Evolutionary conservation across 23 tunicate species (phyloP).

Genomic region (Clavelina lepadiformis): DNA sequence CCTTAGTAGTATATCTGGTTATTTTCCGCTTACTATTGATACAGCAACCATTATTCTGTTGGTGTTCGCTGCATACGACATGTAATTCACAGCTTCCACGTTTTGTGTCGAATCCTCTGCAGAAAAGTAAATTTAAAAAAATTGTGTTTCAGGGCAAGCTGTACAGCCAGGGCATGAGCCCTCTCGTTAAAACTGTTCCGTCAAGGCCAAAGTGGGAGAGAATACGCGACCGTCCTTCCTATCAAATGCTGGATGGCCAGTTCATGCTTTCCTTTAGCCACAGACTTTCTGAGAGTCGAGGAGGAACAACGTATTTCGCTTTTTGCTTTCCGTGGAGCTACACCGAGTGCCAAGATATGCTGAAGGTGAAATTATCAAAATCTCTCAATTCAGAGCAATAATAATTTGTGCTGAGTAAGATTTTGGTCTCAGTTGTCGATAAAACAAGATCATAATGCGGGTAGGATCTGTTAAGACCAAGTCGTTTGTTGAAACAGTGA

Average conservation of each 20-base stretch:
- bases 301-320: slow-evolving; percentile 90
- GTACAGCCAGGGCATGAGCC: slow-evolving; percentile 96
- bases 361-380: slow-evolving; percentile 33
- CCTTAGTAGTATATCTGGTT: too few relatives aligned
- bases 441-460: too few relatives aligned
- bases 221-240: slow-evolving; percentile 70
- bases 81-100: too few relatives aligned
- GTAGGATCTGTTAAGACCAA: too few relatives aligned
- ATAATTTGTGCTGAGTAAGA: too few relatives aligned
- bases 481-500: too few relatives aligned
- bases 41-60: too few relatives aligned
- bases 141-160: slow-evolving; percentile 60
- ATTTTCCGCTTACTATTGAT: too few relatives aligned
- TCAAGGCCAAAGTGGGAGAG: slow-evolving; percentile 85
- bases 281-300: slow-evolving; percentile 67
- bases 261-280: slow-evolving; percentile 70
- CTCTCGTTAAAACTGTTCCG: slow-evolving; percentile 70
- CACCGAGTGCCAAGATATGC: slow-evolving; percentile 66
- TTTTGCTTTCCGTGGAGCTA: slow-evolving; percentile 91
- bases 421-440: too few relatives aligned
- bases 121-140: not conserved
- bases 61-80: too few relatives aligned
- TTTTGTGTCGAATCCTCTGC: too few relatives aligned
- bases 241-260: slow-evolving; percentile 83
- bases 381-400: too few relatives aligned